Evolutionary conservation across 2,797 vertebrate species (phyloP).

Genomic region (Myotis vivesi): DNA sequence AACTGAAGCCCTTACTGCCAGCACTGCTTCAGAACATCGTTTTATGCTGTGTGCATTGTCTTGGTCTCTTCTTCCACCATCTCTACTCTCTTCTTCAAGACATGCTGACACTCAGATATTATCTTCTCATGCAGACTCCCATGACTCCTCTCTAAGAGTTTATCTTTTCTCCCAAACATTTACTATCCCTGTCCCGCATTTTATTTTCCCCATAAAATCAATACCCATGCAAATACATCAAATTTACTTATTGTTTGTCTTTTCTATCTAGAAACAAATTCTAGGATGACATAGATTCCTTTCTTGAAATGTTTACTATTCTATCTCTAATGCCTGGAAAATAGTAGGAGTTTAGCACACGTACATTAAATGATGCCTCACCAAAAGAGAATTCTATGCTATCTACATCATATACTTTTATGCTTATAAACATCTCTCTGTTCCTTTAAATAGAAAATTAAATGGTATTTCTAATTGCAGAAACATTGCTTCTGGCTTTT

Average conservation of each 20-base stretch:
- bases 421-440: background rate
- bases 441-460: conserved; percentile 35
- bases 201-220: background rate
- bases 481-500: background rate
- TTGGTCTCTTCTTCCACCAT: background rate
- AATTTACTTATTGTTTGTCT: background rate
- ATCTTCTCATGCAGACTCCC: background rate
- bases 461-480: conserved; percentile 17
- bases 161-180: background rate
- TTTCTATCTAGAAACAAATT: background rate
- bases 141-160: background rate
- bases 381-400: background rate
- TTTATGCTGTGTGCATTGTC: background rate
- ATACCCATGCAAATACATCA: background rate
- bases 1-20: background rate
- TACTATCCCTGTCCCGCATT: background rate
- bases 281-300: background rate
- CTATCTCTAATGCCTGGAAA: background rate
- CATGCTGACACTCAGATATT: background rate
- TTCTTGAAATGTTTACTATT: background rate
- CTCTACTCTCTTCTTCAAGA: background rate
- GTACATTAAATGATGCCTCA: background rate
- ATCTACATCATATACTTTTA: background rate
- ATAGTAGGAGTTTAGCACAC: background rate
- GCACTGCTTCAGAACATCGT: background rate